These are phyloP conservation scores for Mesoligia furuncula DNA, from an alignment of 2,888 invertebrate species.

Conservation along the genomic window DNA sequence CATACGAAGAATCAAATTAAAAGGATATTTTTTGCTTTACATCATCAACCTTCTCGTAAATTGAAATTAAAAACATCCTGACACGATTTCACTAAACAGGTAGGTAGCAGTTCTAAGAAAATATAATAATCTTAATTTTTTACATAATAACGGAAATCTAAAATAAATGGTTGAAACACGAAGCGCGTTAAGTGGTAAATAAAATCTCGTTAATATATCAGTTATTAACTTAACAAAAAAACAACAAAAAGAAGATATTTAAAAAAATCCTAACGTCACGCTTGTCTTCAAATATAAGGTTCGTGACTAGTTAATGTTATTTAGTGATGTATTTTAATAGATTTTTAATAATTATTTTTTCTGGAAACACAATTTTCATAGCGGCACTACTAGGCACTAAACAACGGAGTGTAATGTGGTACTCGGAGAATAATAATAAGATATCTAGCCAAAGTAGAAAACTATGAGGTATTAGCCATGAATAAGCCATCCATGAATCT, in stretches of 20 bases:
- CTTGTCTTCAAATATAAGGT: conserved; percentile 13
- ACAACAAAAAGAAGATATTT: conserved; percentile 26
- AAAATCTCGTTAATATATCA: conserved; percentile 42
- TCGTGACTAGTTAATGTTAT: conserved; percentile 58
- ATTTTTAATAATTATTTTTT: conserved; percentile 40
- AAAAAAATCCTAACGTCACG: conserved; percentile 27
- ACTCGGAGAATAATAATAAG: neutral
- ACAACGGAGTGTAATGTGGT: neutral
- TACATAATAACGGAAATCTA: conserved; percentile 53
- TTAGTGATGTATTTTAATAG: conserved; percentile 59
- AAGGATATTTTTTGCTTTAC: neutral
- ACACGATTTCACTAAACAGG: conserved; percentile 43
- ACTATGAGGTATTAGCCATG: neutral
- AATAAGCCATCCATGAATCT: neutral
- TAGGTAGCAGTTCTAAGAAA: conserved; percentile 49
- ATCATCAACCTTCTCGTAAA: conserved; percentile 7
- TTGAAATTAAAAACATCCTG: conserved; percentile 12
- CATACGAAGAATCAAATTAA: neutral
- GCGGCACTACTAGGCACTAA: neutral
- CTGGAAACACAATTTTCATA: conserved; percentile 14
- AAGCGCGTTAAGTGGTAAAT: conserved; percentile 34
- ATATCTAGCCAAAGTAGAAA: neutral
- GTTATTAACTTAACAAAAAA: conserved; percentile 40
- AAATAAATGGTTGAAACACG: conserved; percentile 49
- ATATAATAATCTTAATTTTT: conserved; percentile 36